Base-by-base conservation (phyloP, 92 coral and sea anemone genomes). In the Actinostola sp. region DNA sequence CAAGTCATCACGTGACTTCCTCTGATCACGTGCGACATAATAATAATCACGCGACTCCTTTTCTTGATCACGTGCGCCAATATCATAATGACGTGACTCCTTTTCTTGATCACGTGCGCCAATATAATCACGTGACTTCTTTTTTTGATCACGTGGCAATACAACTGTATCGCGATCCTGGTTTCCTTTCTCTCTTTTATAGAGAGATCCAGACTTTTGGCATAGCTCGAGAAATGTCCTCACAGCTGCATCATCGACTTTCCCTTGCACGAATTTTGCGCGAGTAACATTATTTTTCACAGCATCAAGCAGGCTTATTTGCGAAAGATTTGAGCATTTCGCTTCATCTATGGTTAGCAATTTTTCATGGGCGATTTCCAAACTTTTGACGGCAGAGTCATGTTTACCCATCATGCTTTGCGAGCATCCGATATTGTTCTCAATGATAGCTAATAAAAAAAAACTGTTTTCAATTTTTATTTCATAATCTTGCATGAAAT, bases 371-470 rank as follows among this genome's bases (percentile, higher is more conserved):
- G 42, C 11, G 11, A 36, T 36, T 36, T 36, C 11, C 42, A 4
- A 4, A 36, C 4, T 36, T 36, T 36, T n/a, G n/a, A n/a, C n/a
- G n/a, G 32, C 60, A 31, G 30, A 20, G 31, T 27, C 38, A 27
- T 57, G 1, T 3, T 57, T 30, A 4, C 63, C 63, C 63, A 57
- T 27, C 63, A 57, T 57, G 20, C 36, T 30, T 57, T 57, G 63
- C 21, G 63, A 35, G 29, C 63, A 57, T 2, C 63, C 63, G 2
- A 57, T 27, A 17, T 57, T 57, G 27, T 57, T 57, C 13, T 30
- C 21, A 3, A 57, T 36, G 4, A 36, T 36, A 4, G 42, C 42
- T 4, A 11, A 4, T 36, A 36, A 11, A 11, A 4, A 36, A 36
- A 36, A 4, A 36, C 42, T 4, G 6, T 36, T 36, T 46, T 13